Conservation (phyloP, 1,140 invertebrate species). For the Trichogramma pretiosum region DNA sequence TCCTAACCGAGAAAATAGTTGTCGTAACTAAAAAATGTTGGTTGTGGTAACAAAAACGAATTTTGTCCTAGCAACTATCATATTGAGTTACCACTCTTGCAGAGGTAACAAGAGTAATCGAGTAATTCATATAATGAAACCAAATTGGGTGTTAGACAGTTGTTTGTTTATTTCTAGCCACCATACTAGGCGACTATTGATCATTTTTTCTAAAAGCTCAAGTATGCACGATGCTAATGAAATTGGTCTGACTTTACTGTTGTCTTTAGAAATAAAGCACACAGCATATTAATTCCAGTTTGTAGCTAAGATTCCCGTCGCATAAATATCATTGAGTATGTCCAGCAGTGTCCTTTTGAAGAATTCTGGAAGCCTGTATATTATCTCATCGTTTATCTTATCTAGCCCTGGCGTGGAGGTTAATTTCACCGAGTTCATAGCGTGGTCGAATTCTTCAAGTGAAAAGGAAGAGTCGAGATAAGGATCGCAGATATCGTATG, state of each 20-base stretch:
- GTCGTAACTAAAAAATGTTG: too few relatives aligned
- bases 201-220: neutral
- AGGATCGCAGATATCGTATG: too few relatives aligned
- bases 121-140: too few relatives aligned
- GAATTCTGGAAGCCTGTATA: constrained; percentile 12
- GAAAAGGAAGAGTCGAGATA: neutral
- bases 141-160: neutral
- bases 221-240: neutral
- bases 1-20: too few relatives aligned
- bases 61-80: too few relatives aligned
- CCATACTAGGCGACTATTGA: neutral
- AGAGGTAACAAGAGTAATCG: too few relatives aligned
- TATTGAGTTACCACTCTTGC: too few relatives aligned
- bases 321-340: constrained; percentile 21
- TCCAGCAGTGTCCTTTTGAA: constrained; percentile 17
- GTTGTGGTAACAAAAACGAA: too few relatives aligned
- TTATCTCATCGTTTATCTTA: constrained; percentile 19
- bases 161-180: neutral
- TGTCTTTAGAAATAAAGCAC: neutral
- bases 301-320: too few relatives aligned
- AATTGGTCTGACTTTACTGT: neutral
- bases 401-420: constrained; percentile 19
- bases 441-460: constrained; percentile 10
- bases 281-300: too few relatives aligned
- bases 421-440: neutral